Percentiles rank a stretch among this genome's conserved stretches.
Evolutionary conservation across 35 echinoderm and acorn worm species (phyloP).

Genomic region (Acanthaster planci): DNA sequence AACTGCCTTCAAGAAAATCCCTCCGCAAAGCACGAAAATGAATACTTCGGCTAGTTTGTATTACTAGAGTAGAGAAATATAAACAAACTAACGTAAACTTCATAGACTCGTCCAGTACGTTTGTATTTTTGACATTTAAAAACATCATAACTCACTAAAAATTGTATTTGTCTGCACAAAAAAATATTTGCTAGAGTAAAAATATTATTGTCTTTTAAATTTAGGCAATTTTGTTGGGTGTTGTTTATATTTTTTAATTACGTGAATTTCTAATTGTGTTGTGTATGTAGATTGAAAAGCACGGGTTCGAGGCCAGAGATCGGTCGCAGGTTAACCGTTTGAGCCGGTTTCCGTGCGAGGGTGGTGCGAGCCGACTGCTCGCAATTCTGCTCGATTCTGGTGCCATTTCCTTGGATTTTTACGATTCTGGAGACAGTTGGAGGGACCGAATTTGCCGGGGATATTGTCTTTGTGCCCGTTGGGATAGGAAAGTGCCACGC

Average conservation of each 20-base stretch:
- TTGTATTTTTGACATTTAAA: conserved; percentile 13
- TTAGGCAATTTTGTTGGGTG: background rate
- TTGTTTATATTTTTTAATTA: background rate
- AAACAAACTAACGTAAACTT: conserved; percentile 66
- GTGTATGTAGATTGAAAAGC: background rate
- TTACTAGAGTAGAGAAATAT: conserved; percentile 60
- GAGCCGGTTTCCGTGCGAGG: background rate
- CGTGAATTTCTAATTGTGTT: background rate
- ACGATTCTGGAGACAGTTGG: background rate
- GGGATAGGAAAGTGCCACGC: conserved; percentile 21
- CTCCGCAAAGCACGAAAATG: background rate
- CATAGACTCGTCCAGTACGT: conserved; percentile 52
- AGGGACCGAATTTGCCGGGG: background rate
- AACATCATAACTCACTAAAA: background rate
- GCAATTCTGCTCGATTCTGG: background rate
- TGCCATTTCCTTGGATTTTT: background rate
- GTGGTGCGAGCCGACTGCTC: conserved; percentile 13
- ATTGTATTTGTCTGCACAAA: background rate
- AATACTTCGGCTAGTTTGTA: conserved; percentile 14
- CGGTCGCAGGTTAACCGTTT: conserved; percentile 17
- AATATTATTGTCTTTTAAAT: background rate
- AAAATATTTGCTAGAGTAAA: background rate
- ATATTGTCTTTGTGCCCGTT: conserved; percentile 11
- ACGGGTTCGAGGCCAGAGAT: conserved; percentile 19
- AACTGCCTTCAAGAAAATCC: background rate